Base-by-base conservation (phyloP, 2,113 vertebrate species). In the Toxotes chatareus region DNA sequence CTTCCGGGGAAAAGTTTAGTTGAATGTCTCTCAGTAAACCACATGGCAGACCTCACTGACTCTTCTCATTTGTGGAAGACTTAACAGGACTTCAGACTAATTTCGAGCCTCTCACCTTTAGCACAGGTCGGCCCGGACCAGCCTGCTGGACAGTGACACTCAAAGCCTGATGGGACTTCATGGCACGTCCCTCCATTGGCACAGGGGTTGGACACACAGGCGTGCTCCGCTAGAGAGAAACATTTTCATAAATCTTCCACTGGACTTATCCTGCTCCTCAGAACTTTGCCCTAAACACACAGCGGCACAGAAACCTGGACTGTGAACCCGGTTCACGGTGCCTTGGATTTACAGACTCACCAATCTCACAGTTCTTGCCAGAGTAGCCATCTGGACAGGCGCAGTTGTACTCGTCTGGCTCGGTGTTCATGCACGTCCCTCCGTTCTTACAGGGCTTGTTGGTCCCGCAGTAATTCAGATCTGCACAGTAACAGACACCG, bases 401-500 rank as follows among this genome's bases (percentile, higher is more conserved):
- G 4, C 98, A 99, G 84, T 91, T 93, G 81, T 99, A 99, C 68
- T 97, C 96, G 0, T 98, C 96, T 0, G 98, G 98, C 81, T 99
- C 97, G 0, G 96, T 97, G 70, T 99, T 99, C 96, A 97, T 96
- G 46, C 98, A 99, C 0, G 97, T 99, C 0, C 97, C 98, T 40
- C 97, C 97, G 0, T 99, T 97, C 76, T 95, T 84, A 73, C 98
- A 99, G 8, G 98, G 98, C 61, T 93, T 96, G 91, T 99, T 98
- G 55, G 94, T 98, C 32, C 98, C 98, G 21, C 98, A 99, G 93
- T 99, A 99, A 88, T 99, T 99, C 85, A 99, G 94, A 92, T 99
- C 98, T 99, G 87, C 32, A 88, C 10, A 70, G 36, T 1, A 34
- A 46, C 27, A 36, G 2, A 27, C 19, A 27, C 19, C 4, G 10